Evolutionary conservation across 92 coral and sea anemone genomes (phyloP), one percentile per base, ranked within the genome.

Genomic region (Ricordea florida): DNA sequence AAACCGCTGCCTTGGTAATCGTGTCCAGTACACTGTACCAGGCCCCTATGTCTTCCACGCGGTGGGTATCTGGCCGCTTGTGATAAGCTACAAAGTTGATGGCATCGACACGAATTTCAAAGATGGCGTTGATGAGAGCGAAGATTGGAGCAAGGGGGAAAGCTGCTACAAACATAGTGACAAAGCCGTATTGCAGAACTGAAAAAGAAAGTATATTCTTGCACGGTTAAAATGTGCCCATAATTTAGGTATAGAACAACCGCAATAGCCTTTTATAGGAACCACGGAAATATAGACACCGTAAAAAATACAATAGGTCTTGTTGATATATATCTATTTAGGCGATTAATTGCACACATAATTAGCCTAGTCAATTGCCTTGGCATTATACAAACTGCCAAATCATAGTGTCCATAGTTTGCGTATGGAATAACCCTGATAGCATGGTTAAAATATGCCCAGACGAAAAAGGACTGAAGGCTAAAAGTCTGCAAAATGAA

Each of bases 121-220:
- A 40, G 58, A 94, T 43, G 29, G 93, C 86, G 70, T 93, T 94
- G 33, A 89, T 71, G 46, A 94, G 84, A 2, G 98, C 93, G 50
- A 94, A 92, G 31, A 92, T 59, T 25, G 98, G 98, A 27, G 93
- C 97, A 20, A 94, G 84, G 1, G 98, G 97, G 56, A 94, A 92
- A 24, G 97, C 97, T 14, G 98, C 93, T 0, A 94, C 94, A 49
- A 94, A 94, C 98, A 94, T 94, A 47, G 93, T 94, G 42, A 94
- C 98, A 68, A 94, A 94, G 37, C 97, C 98, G 30, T 85, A 93
- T 62, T 94, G 98, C 14, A 94, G 77, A 22, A 92, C 97, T 94
- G 77, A 9, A 60, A 81, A 10, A 27, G 30, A 22, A 4, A 2
- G 0, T 24, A 13, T 24, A 6, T 13, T 20, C 15, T 44, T 44